Evolutionary conservation across 2,113 vertebrate species (phyloP).

Genomic region (Psilopsiagon aurifrons): DNA sequence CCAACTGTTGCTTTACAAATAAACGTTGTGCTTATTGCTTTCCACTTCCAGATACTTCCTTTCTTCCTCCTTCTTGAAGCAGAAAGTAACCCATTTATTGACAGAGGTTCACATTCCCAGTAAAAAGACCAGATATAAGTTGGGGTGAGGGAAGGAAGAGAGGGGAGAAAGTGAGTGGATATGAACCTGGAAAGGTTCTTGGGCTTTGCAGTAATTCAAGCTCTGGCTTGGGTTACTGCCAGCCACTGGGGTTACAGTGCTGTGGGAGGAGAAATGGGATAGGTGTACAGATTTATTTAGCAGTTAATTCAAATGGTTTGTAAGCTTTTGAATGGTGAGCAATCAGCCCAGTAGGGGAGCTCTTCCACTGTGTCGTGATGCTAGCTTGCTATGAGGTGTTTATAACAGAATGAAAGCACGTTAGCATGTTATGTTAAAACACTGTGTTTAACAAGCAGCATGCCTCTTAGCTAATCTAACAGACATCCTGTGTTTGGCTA

Average conservation of each 20-base stretch:
- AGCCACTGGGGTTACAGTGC: not conserved
- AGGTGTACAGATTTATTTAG: constrained; percentile 3
- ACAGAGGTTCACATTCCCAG: not conserved
- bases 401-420: constrained; percentile 42
- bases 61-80: not conserved
- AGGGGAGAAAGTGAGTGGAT: not conserved
- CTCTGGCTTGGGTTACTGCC: constrained; percentile 1
- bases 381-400: constrained; percentile 12
- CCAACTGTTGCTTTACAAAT: not conserved
- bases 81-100: not conserved
- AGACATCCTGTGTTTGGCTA: not conserved
- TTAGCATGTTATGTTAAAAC: constrained; percentile 54
- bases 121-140: not conserved
- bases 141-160: not conserved
- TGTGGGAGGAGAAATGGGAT: not conserved
- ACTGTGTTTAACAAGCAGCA: not conserved
- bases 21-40: not conserved
- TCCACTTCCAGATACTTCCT: not conserved
- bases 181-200: not conserved
- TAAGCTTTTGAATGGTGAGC: constrained; percentile 44
- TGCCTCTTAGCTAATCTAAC: not conserved
- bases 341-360: constrained; percentile 58
- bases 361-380: constrained; percentile 1
- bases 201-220: not conserved
- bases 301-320: constrained; percentile 9